Conservation (phyloP, 1,140 invertebrate species). For the Saccostrea echinata region DNA sequence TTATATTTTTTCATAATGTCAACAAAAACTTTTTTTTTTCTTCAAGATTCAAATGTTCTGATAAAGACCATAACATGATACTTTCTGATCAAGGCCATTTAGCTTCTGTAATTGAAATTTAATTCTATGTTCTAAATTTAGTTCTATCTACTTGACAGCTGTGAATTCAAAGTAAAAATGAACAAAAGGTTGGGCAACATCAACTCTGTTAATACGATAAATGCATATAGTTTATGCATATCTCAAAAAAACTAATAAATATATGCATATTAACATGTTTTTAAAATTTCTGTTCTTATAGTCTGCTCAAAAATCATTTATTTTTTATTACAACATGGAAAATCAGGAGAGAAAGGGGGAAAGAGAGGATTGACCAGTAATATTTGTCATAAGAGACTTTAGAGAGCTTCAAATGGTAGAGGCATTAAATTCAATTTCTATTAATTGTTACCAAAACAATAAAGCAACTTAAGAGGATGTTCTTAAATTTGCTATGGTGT, state of each 20-base stretch:
- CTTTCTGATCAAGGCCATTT: background rate
- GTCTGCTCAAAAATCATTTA: too few relatives aligned
- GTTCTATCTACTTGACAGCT: background rate
- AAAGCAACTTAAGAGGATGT: background rate
- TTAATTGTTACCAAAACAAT: background rate
- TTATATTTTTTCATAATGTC: background rate
- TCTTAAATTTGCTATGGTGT: background rate
- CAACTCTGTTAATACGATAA: too few relatives aligned
- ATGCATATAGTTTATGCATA: too few relatives aligned
- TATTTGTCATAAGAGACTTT: background rate
- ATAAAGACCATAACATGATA: background rate
- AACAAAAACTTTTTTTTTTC: background rate
- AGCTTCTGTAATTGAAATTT: background rate
- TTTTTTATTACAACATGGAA: too few relatives aligned
- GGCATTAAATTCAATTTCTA: background rate
- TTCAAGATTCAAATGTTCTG: too few relatives aligned
- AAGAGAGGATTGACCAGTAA: background rate
- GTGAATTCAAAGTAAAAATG: background rate
- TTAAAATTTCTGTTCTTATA: too few relatives aligned
- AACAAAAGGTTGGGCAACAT: background rate
- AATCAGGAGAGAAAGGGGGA: background rate
- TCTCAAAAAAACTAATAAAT: too few relatives aligned
- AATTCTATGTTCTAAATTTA: background rate
- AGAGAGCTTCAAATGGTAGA: background rate
- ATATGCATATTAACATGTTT: too few relatives aligned